These are phyloP conservation scores for Drosophila nigritarsus DNA, from an alignment of 2,888 invertebrate genomes.

Conservation along the genomic window DNA sequence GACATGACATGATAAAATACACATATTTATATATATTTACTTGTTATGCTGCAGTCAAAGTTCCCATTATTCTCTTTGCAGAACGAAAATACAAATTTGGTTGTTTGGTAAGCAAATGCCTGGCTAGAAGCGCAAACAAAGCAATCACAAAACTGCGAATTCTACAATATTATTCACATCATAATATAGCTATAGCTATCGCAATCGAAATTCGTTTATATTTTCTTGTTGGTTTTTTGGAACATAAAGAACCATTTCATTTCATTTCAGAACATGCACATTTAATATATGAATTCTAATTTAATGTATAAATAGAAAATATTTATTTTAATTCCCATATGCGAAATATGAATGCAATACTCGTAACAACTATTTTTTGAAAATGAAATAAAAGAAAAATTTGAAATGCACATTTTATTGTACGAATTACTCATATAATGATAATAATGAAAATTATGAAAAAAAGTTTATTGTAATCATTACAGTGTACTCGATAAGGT, in stretches of 20 bases:
- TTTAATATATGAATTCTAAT: neutral
- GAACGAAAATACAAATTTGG: slow-evolving; percentile 29
- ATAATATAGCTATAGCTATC: slow-evolving; percentile 24
- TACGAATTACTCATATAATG: neutral
- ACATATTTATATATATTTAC: slow-evolving; percentile 1
- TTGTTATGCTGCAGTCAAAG: slow-evolving; percentile 63
- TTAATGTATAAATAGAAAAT: neutral
- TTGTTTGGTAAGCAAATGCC: slow-evolving; percentile 13
- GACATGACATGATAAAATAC: slow-evolving; percentile 18
- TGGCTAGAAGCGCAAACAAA: slow-evolving; percentile 8
- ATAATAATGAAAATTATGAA: neutral
- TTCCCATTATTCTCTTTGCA: slow-evolving; percentile 57
- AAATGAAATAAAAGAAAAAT: neutral
- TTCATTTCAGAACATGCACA: neutral
- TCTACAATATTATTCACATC: neutral
- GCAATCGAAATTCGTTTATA: neutral
- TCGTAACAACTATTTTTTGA: neutral
- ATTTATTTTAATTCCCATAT: neutral
- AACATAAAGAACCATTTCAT: neutral
- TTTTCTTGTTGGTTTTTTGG: neutral
- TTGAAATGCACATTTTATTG: neutral
- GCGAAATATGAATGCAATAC: neutral
- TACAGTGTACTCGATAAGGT: no score
- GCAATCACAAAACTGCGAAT: slow-evolving; percentile 4
- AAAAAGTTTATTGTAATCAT: neutral